Conservation (phyloP, 23 tunicate genomes). For the Diplosoma virens region DNA sequence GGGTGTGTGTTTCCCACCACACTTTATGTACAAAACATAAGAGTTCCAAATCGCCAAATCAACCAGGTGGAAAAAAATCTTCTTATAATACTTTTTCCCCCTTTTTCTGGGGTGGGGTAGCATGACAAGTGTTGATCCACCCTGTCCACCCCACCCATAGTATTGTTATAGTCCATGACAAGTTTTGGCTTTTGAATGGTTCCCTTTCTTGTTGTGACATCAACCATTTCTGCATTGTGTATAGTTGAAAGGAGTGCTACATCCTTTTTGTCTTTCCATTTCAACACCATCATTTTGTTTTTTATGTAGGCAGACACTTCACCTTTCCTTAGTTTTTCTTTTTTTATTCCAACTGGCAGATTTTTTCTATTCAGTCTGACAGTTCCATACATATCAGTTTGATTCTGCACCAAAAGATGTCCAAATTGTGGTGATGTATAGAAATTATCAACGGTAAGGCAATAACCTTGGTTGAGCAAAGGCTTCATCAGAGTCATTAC, state of each 20-base stretch:
- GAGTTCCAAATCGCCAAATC: conserved; percentile 30
- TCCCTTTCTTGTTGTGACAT: neutral
- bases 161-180: neutral
- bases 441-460: conserved; percentile 20
- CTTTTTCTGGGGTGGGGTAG: conserved; percentile 8
- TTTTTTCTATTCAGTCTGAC: neutral
- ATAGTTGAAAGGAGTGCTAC: conserved; percentile 18
- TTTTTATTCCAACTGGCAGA: neutral
- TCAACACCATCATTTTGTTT: conserved; percentile 4
- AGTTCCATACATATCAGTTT: conserved; percentile 34
- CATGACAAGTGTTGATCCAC: conserved; percentile 24
- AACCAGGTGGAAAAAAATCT: conserved; percentile 32
- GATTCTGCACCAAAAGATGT: neutral
- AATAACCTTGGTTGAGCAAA: conserved; percentile 25
- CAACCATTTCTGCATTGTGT: conserved; percentile 20
- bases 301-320: conserved; percentile 21
- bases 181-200: conserved; percentile 16
- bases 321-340: conserved; percentile 8
- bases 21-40: conserved; percentile 13
- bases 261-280: conserved; percentile 23
- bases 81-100: conserved; percentile 4
- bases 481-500: conserved; percentile 40
- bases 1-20: conserved; percentile 13
- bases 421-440: conserved; percentile 28
- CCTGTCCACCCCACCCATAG: conserved; percentile 25